Conservation (phyloP, 1,140 invertebrate genomes). For the Calycopis cecrops region DNA sequence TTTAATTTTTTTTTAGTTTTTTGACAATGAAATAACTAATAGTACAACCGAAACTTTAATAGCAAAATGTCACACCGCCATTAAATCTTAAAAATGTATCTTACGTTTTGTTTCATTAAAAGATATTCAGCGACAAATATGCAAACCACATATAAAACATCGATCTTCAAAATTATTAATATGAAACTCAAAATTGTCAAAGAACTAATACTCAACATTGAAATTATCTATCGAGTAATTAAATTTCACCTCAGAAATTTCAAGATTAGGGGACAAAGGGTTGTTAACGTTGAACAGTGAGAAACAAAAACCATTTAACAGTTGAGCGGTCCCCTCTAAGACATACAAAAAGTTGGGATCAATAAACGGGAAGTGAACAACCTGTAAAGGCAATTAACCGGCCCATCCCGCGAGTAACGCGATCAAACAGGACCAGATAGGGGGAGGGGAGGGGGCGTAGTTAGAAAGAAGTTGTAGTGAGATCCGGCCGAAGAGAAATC, state of each 20-base stretch:
- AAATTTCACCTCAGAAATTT: conserved; percentile 14
- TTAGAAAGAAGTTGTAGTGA: conserved; percentile 27
- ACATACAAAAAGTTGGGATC: conserved; percentile 59
- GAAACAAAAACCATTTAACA: conserved; percentile 49
- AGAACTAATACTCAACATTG: neutral
- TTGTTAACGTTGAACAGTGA: conserved; percentile 30
- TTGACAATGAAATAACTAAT: too few relatives aligned
- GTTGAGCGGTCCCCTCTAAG: conserved; percentile 38
- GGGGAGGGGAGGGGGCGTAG: conserved; percentile 24
- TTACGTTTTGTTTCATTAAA: too few relatives aligned
- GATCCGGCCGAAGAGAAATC: conserved; percentile 44
- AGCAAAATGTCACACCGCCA: too few relatives aligned
- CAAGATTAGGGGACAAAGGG: conserved; percentile 21
- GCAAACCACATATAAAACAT: too few relatives aligned
- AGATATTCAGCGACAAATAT: too few relatives aligned
- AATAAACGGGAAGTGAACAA: conserved; percentile 42
- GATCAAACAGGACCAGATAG: conserved; percentile 41
- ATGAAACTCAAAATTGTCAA: neutral
- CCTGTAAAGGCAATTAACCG: conserved; percentile 57
- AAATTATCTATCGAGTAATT: conserved; percentile 6
- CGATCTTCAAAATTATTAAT: conserved; percentile 1
- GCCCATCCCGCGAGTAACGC: conserved; percentile 56
- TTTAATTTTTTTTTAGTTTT: too few relatives aligned
- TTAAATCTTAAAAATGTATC: too few relatives aligned
- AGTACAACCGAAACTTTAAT: too few relatives aligned